These are phyloP conservation scores for Pelecanoides urinatrix DNA, from an alignment of 2,113 vertebrate genomes.

Conservation along the genomic window DNA sequence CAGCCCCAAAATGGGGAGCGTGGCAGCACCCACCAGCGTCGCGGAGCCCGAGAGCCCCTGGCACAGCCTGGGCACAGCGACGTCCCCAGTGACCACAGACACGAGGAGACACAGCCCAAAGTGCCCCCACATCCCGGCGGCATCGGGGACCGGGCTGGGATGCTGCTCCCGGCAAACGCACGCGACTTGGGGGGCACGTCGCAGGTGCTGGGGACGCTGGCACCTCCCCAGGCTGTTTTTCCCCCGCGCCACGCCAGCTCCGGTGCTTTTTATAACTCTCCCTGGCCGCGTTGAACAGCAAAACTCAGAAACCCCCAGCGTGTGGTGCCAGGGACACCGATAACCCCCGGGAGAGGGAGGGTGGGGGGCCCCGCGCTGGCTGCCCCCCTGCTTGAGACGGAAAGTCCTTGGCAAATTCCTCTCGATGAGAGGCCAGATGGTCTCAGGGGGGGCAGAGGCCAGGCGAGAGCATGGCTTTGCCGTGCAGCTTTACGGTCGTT, in stretches of 20 bases:
- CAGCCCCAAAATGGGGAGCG: accelerated
- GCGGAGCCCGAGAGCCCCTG: neutral
- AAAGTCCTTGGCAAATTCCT: neutral
- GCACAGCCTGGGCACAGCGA: neutral
- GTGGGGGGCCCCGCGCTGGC: neutral
- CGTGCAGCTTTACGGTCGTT: neutral
- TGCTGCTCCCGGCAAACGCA: accelerated
- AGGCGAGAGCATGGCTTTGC: neutral
- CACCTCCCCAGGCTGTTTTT: neutral
- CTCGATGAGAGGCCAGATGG: accelerated
- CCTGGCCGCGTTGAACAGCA: neutral
- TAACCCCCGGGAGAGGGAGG: accelerated
- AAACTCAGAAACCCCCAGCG: neutral
- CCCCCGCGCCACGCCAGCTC: neutral
- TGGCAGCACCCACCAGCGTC: neutral
- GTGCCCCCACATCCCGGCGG: accelerated
- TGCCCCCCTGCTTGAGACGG: neutral
- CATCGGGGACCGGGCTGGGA: accelerated
- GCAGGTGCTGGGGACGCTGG: neutral
- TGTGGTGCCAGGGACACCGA: neutral
- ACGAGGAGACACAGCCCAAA: neutral
- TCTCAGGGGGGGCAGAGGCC: neutral
- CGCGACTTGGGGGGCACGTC: too few relatives aligned
- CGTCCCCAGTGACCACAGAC: neutral
- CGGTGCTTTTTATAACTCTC: neutral